These are phyloP conservation scores for Tetragonula clypearis DNA, from an alignment of 1,140 invertebrate species.

Conservation along the genomic window DNA sequence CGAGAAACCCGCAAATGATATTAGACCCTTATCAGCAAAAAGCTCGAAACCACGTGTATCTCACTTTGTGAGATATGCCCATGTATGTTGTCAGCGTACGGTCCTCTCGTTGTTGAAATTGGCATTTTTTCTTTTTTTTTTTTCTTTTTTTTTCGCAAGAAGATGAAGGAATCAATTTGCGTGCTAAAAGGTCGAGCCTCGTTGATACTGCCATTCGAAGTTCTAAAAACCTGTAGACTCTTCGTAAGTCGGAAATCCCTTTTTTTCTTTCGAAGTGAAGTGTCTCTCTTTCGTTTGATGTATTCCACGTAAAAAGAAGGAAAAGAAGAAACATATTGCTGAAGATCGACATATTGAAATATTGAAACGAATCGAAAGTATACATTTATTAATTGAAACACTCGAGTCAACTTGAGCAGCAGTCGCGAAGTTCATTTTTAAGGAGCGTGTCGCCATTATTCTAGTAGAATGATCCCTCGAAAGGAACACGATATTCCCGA, in stretches of 20 bases:
- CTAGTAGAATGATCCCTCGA: background rate
- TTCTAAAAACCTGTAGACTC: too few relatives aligned
- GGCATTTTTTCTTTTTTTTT: background rate
- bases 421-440: background rate
- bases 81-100: background rate
- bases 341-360: background rate
- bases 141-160: background rate
- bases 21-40: background rate
- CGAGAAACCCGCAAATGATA: background rate
- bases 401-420: constrained; percentile 10
- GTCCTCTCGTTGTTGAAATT: background rate
- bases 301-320: too few relatives aligned
- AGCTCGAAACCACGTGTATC: background rate
- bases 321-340: background rate
- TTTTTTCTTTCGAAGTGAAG: background rate
- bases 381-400: constrained; percentile 30
- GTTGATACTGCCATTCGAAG: background rate
- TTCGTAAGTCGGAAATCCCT: background rate
- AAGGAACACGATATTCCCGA: background rate
- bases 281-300: background rate
- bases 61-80: background rate
- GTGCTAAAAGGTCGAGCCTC: background rate
- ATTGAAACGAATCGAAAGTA: constrained; percentile 12
- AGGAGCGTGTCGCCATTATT: background rate
- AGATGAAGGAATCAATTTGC: background rate